phyloP scores from a whole-genome alignment of 2,797 vertebrate genomes.

The Sebastes variabilis region DNA sequence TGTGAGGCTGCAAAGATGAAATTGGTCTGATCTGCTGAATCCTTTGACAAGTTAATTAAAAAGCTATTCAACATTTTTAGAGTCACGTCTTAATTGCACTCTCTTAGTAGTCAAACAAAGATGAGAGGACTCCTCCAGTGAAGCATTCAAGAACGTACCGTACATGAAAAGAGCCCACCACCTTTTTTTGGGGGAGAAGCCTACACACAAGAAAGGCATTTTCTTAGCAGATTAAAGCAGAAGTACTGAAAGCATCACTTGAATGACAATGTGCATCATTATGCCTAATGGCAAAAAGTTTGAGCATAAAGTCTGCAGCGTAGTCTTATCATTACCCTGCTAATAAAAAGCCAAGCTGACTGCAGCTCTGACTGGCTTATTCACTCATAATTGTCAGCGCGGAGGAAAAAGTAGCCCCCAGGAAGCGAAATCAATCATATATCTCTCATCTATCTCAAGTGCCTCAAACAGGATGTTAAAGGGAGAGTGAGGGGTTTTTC shows the following conservation, averaged over 20 bases:
- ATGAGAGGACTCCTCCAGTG: background rate
- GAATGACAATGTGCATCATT: constrained; percentile 49
- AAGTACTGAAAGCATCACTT: constrained; percentile 26
- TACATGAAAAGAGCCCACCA: background rate
- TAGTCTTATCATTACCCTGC: constrained; percentile 50
- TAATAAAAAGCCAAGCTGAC: constrained; percentile 52
- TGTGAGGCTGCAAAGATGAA: background rate
- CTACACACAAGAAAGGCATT: constrained; percentile 13
- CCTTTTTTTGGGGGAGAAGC: background rate
- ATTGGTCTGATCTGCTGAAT: constrained; percentile 18
- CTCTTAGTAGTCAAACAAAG: constrained; percentile 14
- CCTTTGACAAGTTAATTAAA: constrained; percentile 35
- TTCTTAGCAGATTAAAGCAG: constrained; percentile 39
- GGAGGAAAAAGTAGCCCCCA: constrained; percentile 40
- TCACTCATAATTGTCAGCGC: constrained; percentile 61
- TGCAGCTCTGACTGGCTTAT: constrained; percentile 41
- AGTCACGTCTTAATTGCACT: constrained; percentile 31
- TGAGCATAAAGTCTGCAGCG: constrained; percentile 39
- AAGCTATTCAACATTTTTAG: constrained; percentile 19
- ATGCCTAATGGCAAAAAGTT: constrained; percentile 56
- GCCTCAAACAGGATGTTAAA: constrained; percentile 53
- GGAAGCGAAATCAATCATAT: constrained; percentile 69
- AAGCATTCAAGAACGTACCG: background rate
- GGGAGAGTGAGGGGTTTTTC: constrained; percentile 1
- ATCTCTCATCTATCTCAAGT: constrained; percentile 58